phyloP scores from a whole-genome alignment of 2,888 invertebrate genomes.

The Clanis bilineata region DNA sequence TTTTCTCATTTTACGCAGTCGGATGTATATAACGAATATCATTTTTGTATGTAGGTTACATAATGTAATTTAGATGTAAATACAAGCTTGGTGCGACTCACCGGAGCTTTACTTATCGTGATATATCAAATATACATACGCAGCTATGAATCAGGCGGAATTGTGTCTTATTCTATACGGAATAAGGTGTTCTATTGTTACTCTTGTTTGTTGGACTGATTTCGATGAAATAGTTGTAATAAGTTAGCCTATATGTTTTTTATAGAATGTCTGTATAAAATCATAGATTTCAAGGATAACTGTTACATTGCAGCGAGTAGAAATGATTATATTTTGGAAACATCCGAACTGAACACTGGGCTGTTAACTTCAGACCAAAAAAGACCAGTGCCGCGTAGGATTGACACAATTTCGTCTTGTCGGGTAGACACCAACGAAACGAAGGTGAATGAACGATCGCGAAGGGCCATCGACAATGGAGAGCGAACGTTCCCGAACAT shows the following conservation, averaged over 20 bases:
- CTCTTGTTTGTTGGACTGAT: neutral
- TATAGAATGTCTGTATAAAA: neutral
- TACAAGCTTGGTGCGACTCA: constrained; percentile 8
- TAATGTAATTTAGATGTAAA: neutral
- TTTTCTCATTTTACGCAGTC: neutral
- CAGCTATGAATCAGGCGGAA: neutral
- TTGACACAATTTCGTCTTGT: constrained; percentile 1
- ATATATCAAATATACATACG: constrained; percentile 6
- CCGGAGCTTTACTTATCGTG: constrained; percentile 4
- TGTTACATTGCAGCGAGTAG: too few species aligned
- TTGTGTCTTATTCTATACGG: neutral
- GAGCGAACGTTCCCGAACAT: too few species aligned
- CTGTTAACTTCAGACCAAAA: too few species aligned
- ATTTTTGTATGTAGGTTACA: constrained; percentile 2
- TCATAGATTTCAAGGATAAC: neutral
- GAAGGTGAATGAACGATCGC: too few species aligned
- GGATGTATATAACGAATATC: constrained; percentile 1
- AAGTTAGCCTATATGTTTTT: too few species aligned
- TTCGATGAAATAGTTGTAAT: neutral
- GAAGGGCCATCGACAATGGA: too few species aligned
- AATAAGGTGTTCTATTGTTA: neutral
- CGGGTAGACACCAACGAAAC: too few species aligned
- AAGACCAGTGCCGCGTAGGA: too few species aligned
- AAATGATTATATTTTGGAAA: too few species aligned
- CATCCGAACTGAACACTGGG: too few species aligned